Evolutionary conservation across 1,140 invertebrate species (phyloP).

Genomic region (Alviniconcha marisindica): DNA sequence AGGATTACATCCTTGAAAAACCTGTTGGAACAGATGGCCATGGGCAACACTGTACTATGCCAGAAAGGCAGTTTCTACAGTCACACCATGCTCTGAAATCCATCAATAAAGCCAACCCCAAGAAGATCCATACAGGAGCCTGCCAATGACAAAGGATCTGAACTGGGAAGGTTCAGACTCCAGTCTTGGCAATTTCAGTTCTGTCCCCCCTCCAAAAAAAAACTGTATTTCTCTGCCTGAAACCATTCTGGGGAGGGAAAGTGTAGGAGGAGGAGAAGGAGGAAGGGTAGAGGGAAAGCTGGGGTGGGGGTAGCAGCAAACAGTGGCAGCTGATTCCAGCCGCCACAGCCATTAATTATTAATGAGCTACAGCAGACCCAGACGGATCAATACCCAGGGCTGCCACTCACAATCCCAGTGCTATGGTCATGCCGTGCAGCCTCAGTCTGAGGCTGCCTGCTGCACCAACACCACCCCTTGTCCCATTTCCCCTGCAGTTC

Average conservation of each 20-base stretch:
- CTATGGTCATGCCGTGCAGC: neutral
- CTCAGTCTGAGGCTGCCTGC: neutral
- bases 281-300: neutral
- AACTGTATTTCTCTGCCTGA: no score
- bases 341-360: slow-evolving; percentile 37
- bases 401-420: slow-evolving; percentile 18
- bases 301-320: neutral
- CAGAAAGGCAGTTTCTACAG: no score
- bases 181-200: no score
- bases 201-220: no score
- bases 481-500: neutral
- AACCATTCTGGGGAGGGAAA: neutral
- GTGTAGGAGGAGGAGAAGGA: neutral
- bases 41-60: no score
- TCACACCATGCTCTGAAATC: no score
- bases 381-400: slow-evolving; percentile 34
- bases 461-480: slow-evolving; percentile 8
- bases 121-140: no score
- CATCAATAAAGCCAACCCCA: no score
- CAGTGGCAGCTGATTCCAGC: slow-evolving; percentile 40
- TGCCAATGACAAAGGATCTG: no score
- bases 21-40: no score
- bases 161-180: no score
- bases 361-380: slow-evolving; percentile 37
- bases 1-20: no score